Base-by-base conservation (phyloP, 2,797 vertebrate species). In the Podarcis lilfordi region DNA sequence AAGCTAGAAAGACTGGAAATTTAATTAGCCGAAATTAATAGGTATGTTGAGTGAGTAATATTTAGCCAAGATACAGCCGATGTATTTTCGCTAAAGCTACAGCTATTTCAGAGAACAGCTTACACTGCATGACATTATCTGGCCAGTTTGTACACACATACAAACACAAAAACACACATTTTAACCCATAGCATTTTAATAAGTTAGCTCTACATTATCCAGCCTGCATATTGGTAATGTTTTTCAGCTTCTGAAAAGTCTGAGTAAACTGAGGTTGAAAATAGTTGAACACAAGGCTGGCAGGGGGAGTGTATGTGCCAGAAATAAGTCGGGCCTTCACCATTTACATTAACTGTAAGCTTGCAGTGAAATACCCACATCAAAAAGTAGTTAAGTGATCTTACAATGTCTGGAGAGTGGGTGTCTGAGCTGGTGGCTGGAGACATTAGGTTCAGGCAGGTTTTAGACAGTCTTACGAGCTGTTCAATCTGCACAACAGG, bases 1-100 rank as follows among this genome's bases (percentile, higher is more conserved):
- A 92, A 94, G 91, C 95, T 75, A 90, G 95, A 95, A 95, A 93
- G 94, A 96, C 95, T 94, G 94, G 95, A 95, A 96, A 94, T 89
- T 94, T 95, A 93, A 91, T 93, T 91, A 92, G 84, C 45, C 76
- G 86, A 92, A 94, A 95, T 95, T 95, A 95, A 94, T 94, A 90
- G 89, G 91, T 91, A 91, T 91, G 93, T 74, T 77, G 88, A 94
- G 88, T 88, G 88, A 87, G 23, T 84, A 68, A 79, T 88, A 85
- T 88, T 85, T 69, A 79, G 50, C 82, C 27, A 25, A 86, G 84
- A 80, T 59, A 82, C 1, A 23, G 35, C 37, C 27, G 19, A 10
- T 1, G 27, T 77, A 35, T 81, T 85, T 61, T 82, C 35, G 93
- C 84, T 88, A 88, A 78, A 86, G 88, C 90, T 94, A 86, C 64